Evolutionary conservation across 1,140 invertebrate species (phyloP), one percentile per base, ranked within the genome.

Genomic region (Pygmarrhopalites habei): DNA sequence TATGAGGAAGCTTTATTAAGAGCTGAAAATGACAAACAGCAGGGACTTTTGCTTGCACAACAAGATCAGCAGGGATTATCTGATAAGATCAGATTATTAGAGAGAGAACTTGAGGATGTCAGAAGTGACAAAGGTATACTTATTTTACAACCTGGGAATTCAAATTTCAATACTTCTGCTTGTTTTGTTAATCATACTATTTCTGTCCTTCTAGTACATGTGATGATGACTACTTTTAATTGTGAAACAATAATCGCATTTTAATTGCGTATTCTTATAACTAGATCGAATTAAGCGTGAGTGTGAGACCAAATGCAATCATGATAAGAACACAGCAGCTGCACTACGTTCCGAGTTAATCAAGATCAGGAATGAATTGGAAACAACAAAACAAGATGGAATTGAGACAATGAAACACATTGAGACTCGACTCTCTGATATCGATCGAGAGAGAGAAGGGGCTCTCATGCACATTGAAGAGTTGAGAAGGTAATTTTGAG

Each of bases 11-110:
- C 86, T 1, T 79, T 92, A 70, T 74, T 90, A 2, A 76, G 89
- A 28, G 88, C 88, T 2, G 89, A 91, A 76, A 91, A 90, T 74
- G 89, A 92, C 70, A 91, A 91, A 71, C 89, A 92, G 67, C 88
- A 92, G 75, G 86, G 87, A n/a, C 76, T 92, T 46, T 74, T 91
- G 4, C 84, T 92, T 85, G 89, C 88, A 60, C 88, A 90, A 72
- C 87, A 90, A 72, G 88, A 91, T 74, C 87, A 90, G 71, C 87
- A 92, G 78, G 87, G 88, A 0, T 72, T 91, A 2, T 76, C 84
- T 51, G 88, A 90, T 70, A 86, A 87, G 55, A 75, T 89, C 1
- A 86, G 89, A 69, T 78, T 81, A 28, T 76, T 82, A 1, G 81
- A 82, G 58, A 78, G 84, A 32, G 85, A 87, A 65, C 75, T 90